Evolutionary conservation across 2,113 vertebrate species (phyloP), one percentile per base, ranked within the genome.

Genomic region (Epinephelus moara): DNA sequence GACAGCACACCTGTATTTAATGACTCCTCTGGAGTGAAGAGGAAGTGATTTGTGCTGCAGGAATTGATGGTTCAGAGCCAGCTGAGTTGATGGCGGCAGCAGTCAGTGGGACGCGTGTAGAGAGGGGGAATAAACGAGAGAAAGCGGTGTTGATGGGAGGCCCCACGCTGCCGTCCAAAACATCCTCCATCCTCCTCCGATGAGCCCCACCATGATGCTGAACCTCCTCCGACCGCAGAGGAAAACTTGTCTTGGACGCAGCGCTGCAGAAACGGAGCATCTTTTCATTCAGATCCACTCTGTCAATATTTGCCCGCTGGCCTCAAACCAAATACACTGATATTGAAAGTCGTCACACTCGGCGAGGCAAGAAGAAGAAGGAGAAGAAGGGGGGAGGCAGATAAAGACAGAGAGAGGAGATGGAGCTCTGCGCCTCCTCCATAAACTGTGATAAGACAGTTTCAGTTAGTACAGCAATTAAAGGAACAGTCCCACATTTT

Each of bases 251-350:
- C 69, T 52, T 6, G 23, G 42, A 47, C 57, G 78, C 83, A 47
- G 47, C 45, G 60, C 57, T 45, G 70, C 76, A 77, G 84, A 82
- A 87, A 86, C 50, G 62, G 10, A 92, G 56, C 73, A 30, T 23
- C 52, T 75, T 67, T 52, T 85, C 79, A 84, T 88, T 87, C 80
- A 85, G 73, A 88, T 89, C 88, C 85, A 73, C 79, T 82, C 37
- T 30, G 90, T 90, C 93, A 92, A 92, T 92, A 93, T 94, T 93
- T 91, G 77, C 89, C 79, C 71, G 62, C 50, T 52, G 80, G 85
- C 75, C 73, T 55, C 82, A 81, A 87, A 85, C 79, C 72, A 89
- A 86, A 88, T n/a, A 75, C 82, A 49, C 83, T 42, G 85, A 88
- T 90, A 86, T 88, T 82, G 77, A 75, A 92, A 87, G 90, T 67